phyloP scores from a whole-genome alignment of 2,113 vertebrate species.

The Synodontis membranacea region DNA sequence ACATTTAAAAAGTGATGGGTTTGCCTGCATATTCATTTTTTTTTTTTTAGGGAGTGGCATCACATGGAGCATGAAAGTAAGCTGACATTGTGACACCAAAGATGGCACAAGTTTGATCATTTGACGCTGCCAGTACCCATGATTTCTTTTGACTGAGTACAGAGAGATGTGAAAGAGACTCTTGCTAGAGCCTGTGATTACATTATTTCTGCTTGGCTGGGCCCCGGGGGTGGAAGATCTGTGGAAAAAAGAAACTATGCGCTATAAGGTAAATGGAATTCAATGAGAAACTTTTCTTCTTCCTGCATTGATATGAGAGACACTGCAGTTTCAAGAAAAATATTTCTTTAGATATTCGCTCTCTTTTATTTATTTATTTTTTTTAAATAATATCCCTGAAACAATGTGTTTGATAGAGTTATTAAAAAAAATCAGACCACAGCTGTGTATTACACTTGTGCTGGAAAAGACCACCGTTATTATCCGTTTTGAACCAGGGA shows the following conservation, averaged over 20 bases:
- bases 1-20: background rate
- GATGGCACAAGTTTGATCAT: constrained; percentile 23
- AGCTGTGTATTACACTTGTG: background rate
- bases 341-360: background rate
- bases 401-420: background rate
- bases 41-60: background rate
- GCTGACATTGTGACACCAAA: background rate
- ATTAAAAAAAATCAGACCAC: background rate
- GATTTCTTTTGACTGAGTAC: constrained; percentile 28
- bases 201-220: constrained; percentile 28
- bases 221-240: background rate
- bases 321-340: constrained; percentile 5
- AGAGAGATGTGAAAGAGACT: constrained; percentile 17
- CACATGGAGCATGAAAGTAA: constrained; percentile 4
- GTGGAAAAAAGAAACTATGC: constrained; percentile 19
- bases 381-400: background rate
- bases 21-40: background rate
- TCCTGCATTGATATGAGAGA: background rate
- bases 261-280: constrained; percentile 14
- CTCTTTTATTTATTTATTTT: too few species aligned
- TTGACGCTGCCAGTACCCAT: constrained; percentile 7
- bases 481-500: background rate
- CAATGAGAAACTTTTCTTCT: background rate
- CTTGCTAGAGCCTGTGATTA: constrained; percentile 33
- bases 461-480: background rate